A percentile compares a stretch with the other conserved stretches of the same genome.
These are phyloP conservation scores for Blastomussa wellsi DNA, from an alignment of 92 coral and sea anemone genomes.

Conservation along the genomic window DNA sequence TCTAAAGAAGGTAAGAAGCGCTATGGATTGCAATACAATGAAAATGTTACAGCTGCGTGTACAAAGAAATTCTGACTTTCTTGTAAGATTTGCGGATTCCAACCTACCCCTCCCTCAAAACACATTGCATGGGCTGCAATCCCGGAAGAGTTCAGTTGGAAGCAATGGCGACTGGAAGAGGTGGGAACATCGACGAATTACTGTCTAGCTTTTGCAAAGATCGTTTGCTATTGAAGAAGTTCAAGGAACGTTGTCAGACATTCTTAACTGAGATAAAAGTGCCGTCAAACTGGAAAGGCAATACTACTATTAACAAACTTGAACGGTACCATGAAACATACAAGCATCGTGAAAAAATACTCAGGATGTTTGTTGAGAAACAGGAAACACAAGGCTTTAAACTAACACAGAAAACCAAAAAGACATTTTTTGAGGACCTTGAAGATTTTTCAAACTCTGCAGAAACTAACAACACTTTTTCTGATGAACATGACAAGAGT, in stretches of 20 bases:
- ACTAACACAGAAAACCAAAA: background rate
- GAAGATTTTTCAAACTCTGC: background rate
- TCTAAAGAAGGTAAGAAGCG: background rate
- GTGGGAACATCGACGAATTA: background rate
- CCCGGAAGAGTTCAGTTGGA: background rate
- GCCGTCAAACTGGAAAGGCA: background rate
- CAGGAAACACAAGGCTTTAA: background rate
- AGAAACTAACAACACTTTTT: background rate
- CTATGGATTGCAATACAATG: background rate
- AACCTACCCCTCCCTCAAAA: background rate
- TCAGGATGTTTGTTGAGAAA: background rate
- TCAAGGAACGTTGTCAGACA: background rate
- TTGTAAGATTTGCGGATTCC: background rate
- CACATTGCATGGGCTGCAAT: background rate
- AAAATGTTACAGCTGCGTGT: background rate
- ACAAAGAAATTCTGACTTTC: background rate
- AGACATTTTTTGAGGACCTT: conserved; percentile 25
- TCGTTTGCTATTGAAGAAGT: too few relatives aligned
- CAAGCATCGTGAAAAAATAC: background rate
- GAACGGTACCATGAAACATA: background rate
- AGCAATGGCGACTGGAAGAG: background rate
- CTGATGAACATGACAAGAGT: background rate
- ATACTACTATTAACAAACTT: background rate
- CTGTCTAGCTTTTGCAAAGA: background rate
- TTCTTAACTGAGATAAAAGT: background rate